Evolutionary conservation across 1,140 invertebrate genomes (phyloP).

Genomic region (Pemphigus obesinymphae): DNA sequence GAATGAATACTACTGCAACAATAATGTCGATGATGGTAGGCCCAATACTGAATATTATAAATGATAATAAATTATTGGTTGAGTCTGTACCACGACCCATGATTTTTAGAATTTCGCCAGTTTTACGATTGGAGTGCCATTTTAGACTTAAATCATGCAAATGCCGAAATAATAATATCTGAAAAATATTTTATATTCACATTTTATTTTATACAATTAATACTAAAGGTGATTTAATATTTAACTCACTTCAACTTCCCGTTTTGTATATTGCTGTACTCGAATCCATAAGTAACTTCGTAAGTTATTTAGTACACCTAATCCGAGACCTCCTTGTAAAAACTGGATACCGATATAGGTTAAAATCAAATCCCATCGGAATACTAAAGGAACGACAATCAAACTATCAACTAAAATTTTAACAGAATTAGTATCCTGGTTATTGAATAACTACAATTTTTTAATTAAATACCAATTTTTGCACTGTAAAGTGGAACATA

Average conservation of each 20-base stretch:
- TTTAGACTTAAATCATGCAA: slow-evolving; percentile 77
- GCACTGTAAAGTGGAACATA: slow-evolving; percentile 92
- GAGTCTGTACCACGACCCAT: slow-evolving; percentile 95
- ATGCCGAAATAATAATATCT: slow-evolving; percentile 75
- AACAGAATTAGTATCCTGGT: slow-evolving; percentile 47
- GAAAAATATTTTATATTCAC: not conserved
- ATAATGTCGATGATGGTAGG: slow-evolving; percentile 90
- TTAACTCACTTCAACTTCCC: slow-evolving; percentile 75
- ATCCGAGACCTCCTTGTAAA: slow-evolving; percentile 86
- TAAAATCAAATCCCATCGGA: slow-evolving; percentile 84
- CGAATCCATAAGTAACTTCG: slow-evolving; percentile 89
- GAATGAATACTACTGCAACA: slow-evolving; percentile 87
- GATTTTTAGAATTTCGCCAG: slow-evolving; percentile 87
- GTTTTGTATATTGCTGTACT: slow-evolving; percentile 91
- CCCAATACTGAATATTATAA: slow-evolving; percentile 79
- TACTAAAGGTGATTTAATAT: not conserved
- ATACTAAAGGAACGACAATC: slow-evolving; percentile 56
- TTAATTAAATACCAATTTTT: slow-evolving; percentile 58
- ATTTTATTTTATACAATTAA: not conserved
- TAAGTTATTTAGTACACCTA: slow-evolving; percentile 88
- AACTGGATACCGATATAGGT: slow-evolving; percentile 85
- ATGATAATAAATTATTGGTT: slow-evolving; percentile 87
- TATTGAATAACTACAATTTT: slow-evolving; percentile 23
- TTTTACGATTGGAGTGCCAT: slow-evolving; percentile 91
- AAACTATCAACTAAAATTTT: slow-evolving; percentile 67